Evolutionary conservation across 2,888 invertebrate species (phyloP).

Genomic region (Bhutanitis thaidina): DNA sequence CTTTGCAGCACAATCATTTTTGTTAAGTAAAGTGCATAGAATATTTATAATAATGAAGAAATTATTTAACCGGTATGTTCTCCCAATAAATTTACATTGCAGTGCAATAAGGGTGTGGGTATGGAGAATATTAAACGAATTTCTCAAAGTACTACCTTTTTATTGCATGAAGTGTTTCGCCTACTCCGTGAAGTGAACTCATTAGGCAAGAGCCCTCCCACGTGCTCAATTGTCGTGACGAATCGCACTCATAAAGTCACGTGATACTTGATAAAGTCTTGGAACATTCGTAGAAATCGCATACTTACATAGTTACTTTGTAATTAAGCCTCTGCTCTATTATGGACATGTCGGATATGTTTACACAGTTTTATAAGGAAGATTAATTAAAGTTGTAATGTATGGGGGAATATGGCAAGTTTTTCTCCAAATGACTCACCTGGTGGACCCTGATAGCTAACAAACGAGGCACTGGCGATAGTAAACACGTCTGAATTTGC

Average conservation of each 20-base stretch:
- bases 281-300: conserved; percentile 29
- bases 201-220: conserved; percentile 46
- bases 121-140: conserved; percentile 39
- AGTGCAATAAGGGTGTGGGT: conserved; percentile 8
- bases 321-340: conserved; percentile 15
- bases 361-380: too few relatives aligned
- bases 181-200: conserved; percentile 29
- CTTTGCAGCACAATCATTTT: too few relatives aligned
- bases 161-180: conserved; percentile 37
- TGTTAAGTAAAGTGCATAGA: too few relatives aligned
- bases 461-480: too few relatives aligned
- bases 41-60: too few relatives aligned
- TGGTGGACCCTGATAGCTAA: too few relatives aligned
- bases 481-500: too few relatives aligned
- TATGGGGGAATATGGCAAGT: too few relatives aligned
- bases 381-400: too few relatives aligned
- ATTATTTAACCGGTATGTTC: not conserved
- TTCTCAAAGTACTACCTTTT: conserved; percentile 39
- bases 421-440: too few relatives aligned
- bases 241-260: conserved; percentile 71
- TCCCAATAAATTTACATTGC: conserved; percentile 5
- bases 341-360: not conserved
- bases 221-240: conserved; percentile 74
- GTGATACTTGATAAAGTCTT: conserved; percentile 44
- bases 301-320: conserved; percentile 18